phyloP scores from a whole-genome alignment of 2,888 invertebrate species.

The Deroplatys truncata region DNA sequence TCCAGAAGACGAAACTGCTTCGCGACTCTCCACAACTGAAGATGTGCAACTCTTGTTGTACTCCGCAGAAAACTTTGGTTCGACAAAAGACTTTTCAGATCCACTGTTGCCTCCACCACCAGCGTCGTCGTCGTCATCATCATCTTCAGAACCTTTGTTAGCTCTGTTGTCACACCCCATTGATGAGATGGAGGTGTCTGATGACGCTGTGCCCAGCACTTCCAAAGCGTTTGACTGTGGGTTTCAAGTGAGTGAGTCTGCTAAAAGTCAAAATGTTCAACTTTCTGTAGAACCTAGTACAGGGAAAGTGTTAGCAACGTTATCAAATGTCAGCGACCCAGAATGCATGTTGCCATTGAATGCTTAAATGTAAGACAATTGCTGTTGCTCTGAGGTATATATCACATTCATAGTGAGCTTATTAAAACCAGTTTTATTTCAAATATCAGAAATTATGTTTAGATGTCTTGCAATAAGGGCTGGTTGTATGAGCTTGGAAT shows the following conservation, averaged over 20 bases:
- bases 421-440: no score
- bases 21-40: neutral
- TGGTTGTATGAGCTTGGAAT: no score
- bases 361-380: neutral
- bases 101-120: neutral
- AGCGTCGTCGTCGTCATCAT: neutral
- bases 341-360: neutral
- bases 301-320: neutral
- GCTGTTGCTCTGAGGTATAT: no score
- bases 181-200: neutral
- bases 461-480: no score
- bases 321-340: neutral
- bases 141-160: neutral
- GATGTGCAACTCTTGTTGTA: neutral
- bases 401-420: no score
- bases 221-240: neutral
- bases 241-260: neutral
- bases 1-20: neutral
- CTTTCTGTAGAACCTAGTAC: neutral
- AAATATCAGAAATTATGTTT: no score
- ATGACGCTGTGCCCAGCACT: neutral
- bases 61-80: neutral
- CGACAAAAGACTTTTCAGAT: slow-evolving; percentile 3
- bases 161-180: neutral
- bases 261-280: neutral